phyloP scores from a whole-genome alignment of 2,888 invertebrate species.

The Mechanitis mazaeus region DNA sequence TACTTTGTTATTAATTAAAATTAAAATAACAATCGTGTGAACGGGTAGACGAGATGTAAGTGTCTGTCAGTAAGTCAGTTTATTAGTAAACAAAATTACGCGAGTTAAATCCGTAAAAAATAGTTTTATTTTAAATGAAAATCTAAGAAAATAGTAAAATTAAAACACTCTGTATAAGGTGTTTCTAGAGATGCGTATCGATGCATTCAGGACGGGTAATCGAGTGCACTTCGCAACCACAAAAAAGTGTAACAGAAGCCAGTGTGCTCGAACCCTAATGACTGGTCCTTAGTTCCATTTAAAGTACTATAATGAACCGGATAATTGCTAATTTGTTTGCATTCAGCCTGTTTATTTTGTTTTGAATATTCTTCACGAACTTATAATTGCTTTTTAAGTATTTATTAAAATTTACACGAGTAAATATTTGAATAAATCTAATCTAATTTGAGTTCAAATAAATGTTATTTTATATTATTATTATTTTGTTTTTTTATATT shows the following conservation, averaged over 20 bases:
- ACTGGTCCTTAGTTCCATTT: conserved; percentile 62
- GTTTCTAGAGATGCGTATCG: conserved; percentile 55
- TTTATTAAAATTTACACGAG: conserved; percentile 3
- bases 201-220: conserved; percentile 63
- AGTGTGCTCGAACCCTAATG: conserved; percentile 57
- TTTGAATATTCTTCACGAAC: neutral
- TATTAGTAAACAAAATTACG: too few species aligned
- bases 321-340: conserved; percentile 60
- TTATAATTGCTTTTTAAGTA: conserved; percentile 3
- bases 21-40: too few species aligned
- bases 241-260: conserved; percentile 74
- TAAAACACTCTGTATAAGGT: conserved; percentile 45
- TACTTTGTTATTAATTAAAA: too few species aligned
- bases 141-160: neutral
- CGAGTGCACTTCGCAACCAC: conserved; percentile 48
- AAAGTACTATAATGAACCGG: conserved; percentile 39
- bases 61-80: too few species aligned
- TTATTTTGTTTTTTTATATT: too few species aligned
- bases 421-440: too few species aligned
- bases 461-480: too few species aligned
- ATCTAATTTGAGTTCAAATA: too few species aligned
- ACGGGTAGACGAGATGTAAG: too few species aligned
- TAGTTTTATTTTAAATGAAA: too few species aligned
- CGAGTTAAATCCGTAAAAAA: too few species aligned
- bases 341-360: conserved; percentile 33